Percentiles rank a stretch among this genome's conserved stretches.
Evolutionary conservation across 2,888 invertebrate species (phyloP).

Genomic region (Leptinotarsa haldemani): DNA sequence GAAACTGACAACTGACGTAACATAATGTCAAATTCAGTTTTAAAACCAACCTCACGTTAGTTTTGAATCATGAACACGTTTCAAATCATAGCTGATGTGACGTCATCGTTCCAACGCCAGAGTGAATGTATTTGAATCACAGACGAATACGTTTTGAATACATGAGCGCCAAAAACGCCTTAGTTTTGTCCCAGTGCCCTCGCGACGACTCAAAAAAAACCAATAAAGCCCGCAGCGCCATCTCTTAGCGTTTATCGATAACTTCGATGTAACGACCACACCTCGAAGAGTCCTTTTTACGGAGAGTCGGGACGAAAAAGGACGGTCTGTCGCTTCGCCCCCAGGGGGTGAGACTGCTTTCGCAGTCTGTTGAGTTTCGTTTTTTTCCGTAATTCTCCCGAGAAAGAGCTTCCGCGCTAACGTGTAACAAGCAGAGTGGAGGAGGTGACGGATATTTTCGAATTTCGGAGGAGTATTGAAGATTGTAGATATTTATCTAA

Average conservation of each 20-base stretch:
- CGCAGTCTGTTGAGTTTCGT: slow-evolving; percentile 21
- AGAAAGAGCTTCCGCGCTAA: slow-evolving; percentile 14
- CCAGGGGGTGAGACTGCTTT: slow-evolving; percentile 33
- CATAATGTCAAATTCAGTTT: no score
- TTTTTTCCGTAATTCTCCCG: slow-evolving; percentile 24
- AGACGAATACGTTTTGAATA: no score
- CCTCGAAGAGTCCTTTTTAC: slow-evolving; percentile 28
- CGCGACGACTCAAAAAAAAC: neutral
- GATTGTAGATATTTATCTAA: slow-evolving; percentile 11
- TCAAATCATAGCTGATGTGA: no score
- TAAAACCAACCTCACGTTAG: no score
- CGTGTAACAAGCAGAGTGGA: slow-evolving; percentile 6
- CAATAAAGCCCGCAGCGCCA: slow-evolving; percentile 22
- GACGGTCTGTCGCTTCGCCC: slow-evolving; percentile 21
- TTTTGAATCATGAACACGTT: no score
- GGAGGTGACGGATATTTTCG: slow-evolving; percentile 5
- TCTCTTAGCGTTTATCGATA: slow-evolving; percentile 26
- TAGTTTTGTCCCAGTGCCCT: neutral
- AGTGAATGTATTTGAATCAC: no score
- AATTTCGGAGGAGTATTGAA: neutral
- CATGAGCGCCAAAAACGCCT: no score
- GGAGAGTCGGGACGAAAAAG: slow-evolving; percentile 24
- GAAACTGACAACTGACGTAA: no score
- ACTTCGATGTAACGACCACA: slow-evolving; percentile 13
- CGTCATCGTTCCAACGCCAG: no score